Evolutionary conservation across 2,113 vertebrate genomes (phyloP).

Genomic region (Scortum barcoo): DNA sequence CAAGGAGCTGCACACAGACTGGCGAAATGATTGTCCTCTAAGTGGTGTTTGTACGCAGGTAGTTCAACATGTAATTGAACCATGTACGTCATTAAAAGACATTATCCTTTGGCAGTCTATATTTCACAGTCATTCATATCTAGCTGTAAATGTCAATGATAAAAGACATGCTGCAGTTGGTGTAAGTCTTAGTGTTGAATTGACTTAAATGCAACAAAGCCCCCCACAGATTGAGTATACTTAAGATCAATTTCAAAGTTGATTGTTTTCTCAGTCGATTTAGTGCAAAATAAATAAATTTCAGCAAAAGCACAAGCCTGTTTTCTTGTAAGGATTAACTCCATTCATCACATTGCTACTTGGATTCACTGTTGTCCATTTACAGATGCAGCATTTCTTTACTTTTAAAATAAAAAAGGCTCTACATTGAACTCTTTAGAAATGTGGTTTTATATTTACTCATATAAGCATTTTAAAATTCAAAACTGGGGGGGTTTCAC

Average conservation of each 20-base stretch:
- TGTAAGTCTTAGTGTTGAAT: neutral
- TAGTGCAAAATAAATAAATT: neutral
- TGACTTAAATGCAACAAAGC: neutral
- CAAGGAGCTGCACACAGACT: conserved; percentile 31
- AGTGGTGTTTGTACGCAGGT: neutral
- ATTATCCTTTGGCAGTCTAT: neutral
- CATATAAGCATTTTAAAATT: neutral
- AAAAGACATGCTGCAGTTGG: neutral
- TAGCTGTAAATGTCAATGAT: neutral
- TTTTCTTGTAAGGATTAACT: neutral
- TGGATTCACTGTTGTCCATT: neutral
- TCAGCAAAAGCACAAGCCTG: neutral
- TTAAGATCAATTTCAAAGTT: neutral
- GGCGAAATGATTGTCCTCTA: neutral
- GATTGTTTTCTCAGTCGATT: neutral
- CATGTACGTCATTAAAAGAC: neutral
- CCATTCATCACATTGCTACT: neutral
- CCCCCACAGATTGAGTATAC: too few relatives aligned
- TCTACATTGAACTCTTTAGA: neutral
- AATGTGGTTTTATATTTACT: neutral
- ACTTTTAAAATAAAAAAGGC: neutral
- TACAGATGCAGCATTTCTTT: neutral
- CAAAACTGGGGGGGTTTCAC: too few relatives aligned
- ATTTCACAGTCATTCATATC: conserved; percentile 4
- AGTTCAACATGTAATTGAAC: neutral